Percentiles rank a stretch among this genome's conserved stretches.
Evolutionary conservation across 2,888 invertebrate genomes (phyloP).

Genomic region (Omphaloscelis lunosa): DNA sequence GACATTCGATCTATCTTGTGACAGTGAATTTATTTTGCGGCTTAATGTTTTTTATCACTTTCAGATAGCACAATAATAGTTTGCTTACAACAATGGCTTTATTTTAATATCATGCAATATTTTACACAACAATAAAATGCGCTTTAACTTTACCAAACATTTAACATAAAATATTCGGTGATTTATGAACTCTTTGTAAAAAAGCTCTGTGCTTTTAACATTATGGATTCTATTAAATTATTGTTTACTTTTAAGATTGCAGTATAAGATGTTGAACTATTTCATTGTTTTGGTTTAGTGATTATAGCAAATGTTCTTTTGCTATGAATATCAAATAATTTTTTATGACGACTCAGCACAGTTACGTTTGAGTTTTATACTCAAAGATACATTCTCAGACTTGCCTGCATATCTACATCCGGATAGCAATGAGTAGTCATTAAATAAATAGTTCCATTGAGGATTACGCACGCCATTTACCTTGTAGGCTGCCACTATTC

Average conservation of each 20-base stretch:
- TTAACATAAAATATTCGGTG: slow-evolving; percentile 16
- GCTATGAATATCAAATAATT: neutral
- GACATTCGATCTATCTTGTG: slow-evolving; percentile 51
- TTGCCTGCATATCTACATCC: slow-evolving; percentile 48
- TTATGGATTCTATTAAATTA: neutral
- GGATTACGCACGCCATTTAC: slow-evolving; percentile 59
- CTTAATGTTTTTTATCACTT: slow-evolving; percentile 40
- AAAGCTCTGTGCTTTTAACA: neutral
- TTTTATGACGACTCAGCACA: neutral
- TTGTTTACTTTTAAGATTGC: neutral
- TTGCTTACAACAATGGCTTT: slow-evolving; percentile 21
- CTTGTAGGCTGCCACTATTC: slow-evolving; percentile 53
- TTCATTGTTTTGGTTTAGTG: neutral
- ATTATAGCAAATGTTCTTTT: neutral
- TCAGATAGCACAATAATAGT: slow-evolving; percentile 10
- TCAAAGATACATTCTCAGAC: slow-evolving; percentile 24
- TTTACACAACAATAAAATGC: slow-evolving; percentile 10
- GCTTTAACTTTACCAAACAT: slow-evolving; percentile 6
- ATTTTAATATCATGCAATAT: slow-evolving; percentile 16
- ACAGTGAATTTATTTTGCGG: slow-evolving; percentile 55
- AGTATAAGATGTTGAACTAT: neutral
- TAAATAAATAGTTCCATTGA: slow-evolving; percentile 63
- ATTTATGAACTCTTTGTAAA: slow-evolving; percentile 11
- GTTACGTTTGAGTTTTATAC: slow-evolving; percentile 1
- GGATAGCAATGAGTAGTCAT: slow-evolving; percentile 63